phyloP scores from a whole-genome alignment of 2,113 vertebrate genomes.

The Notothenia rossii region DNA sequence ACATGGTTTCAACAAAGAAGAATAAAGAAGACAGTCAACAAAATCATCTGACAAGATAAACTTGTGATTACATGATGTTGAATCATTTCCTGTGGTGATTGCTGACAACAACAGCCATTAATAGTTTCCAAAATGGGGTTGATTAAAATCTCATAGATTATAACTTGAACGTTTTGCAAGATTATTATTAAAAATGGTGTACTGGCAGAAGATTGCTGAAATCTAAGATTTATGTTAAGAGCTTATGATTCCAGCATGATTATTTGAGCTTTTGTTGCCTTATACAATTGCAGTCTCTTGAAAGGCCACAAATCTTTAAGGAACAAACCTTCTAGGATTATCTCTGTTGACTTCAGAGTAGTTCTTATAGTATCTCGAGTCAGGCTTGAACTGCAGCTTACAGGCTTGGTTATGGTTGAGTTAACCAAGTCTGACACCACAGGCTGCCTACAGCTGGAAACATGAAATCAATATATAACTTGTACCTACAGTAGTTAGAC shows the following conservation, averaged over 20 bases:
- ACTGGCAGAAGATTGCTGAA: not conserved
- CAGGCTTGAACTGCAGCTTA: conserved; percentile 27
- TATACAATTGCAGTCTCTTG: not conserved
- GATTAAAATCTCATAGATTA: not conserved
- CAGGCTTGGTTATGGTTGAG: conserved; percentile 21
- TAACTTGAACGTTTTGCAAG: not conserved
- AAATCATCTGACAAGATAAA: not conserved
- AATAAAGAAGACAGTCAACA: not conserved
- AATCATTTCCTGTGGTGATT: not conserved
- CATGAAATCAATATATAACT: conserved; percentile 41
- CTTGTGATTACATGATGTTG: not conserved
- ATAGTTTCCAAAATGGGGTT: not conserved
- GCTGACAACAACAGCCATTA: not conserved
- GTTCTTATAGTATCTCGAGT: conserved; percentile 21
- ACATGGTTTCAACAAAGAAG: not conserved
- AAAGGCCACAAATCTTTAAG: not conserved
- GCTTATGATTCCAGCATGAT: not conserved
- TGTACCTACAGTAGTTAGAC: conserved; percentile 19
- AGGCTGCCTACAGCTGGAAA: conserved; percentile 48
- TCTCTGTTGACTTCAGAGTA: not conserved
- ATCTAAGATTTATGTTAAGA: not conserved
- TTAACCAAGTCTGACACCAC: conserved; percentile 45
- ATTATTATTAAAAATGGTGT: not conserved
- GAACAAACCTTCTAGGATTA: conserved; percentile 21
- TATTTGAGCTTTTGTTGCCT: not conserved